phyloP scores from a whole-genome alignment of 2,113 vertebrate genomes.

The Hystrix cristata region DNA sequence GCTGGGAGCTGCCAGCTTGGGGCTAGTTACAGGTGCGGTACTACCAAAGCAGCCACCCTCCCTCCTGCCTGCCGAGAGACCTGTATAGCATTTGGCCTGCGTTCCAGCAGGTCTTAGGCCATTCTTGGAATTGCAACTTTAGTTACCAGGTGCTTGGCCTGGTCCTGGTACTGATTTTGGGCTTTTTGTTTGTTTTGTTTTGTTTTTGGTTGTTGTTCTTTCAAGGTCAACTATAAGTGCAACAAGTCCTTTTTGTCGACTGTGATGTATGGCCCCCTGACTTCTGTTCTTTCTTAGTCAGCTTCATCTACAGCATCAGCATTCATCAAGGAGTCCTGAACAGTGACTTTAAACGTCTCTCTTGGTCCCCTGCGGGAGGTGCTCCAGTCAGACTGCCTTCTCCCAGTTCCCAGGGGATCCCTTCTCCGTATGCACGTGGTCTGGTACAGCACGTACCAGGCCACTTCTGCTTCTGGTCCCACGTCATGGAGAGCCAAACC shows the following conservation, averaged over 20 bases:
- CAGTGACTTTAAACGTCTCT: not conserved
- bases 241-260: not conserved
- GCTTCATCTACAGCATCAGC: accelerated
- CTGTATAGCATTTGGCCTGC: not conserved
- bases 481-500: not conserved
- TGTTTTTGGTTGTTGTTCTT: not conserved
- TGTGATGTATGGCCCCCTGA: not conserved
- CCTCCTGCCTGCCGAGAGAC: no score
- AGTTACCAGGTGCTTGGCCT: not conserved
- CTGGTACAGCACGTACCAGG: not conserved
- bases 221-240: not conserved
- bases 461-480: not conserved
- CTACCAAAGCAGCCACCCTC: not conserved
- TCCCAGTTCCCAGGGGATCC: not conserved
- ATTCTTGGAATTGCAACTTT: not conserved
- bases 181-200: not conserved
- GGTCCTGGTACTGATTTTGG: not conserved
- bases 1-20: not conserved
- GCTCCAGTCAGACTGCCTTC: not conserved
- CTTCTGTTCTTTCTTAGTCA: not conserved
- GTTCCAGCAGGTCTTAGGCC: not conserved
- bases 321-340: not conserved
- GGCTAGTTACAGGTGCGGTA: not conserved
- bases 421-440: accelerated
- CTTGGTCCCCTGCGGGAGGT: not conserved